A percentile compares a stretch with the other conserved stretches of the same genome.
Conservation (phyloP, 2,113 vertebrate species). For the Rallus limicola region DNA sequence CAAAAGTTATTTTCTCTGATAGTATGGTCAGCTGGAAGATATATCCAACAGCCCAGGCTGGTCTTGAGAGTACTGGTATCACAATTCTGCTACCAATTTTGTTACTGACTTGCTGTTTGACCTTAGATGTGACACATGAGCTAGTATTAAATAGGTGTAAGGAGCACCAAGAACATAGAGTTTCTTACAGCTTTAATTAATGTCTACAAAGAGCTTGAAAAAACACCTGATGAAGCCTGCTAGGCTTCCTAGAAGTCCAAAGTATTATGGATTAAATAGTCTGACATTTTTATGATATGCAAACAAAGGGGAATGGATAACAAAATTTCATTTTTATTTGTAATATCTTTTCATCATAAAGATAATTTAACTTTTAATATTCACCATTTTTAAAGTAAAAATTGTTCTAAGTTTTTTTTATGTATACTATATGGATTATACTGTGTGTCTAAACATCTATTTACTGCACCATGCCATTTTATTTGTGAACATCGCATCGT, state of each 20-base stretch:
- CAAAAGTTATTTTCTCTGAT: background rate
- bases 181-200: background rate
- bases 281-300: background rate
- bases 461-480: background rate
- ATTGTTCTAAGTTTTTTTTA: background rate
- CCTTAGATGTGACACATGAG: background rate
- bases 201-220: background rate
- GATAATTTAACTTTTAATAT: background rate
- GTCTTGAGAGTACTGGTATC: background rate
- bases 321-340: background rate
- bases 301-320: background rate
- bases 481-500: constrained; percentile 33
- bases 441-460: background rate
- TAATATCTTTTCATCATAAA: background rate
- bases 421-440: fast-evolving
- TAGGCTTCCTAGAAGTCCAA: background rate
- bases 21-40: background rate
- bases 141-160: background rate
- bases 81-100: background rate
- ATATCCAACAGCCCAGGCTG: background rate
- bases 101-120: background rate
- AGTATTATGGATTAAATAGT: background rate
- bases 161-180: background rate
- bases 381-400: background rate
- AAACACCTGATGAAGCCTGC: background rate